Percentiles rank a stretch among this genome's conserved stretches.
Conservation (phyloP, 2,888 invertebrate genomes). For the Callinectes sapidus region DNA sequence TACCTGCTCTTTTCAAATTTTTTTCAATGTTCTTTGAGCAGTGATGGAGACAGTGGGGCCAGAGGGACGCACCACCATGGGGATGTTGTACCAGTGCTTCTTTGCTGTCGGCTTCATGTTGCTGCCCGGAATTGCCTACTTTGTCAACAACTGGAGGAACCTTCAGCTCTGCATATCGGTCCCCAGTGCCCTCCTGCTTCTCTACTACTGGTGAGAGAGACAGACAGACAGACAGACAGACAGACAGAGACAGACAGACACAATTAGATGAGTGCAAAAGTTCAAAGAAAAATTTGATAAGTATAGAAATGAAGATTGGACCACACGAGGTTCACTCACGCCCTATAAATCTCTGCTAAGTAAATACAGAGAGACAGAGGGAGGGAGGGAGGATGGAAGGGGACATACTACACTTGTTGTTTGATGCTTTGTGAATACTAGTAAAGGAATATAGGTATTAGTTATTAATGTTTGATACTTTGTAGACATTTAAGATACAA, state of each 20-base stretch:
- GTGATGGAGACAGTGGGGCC: conserved; percentile 82
- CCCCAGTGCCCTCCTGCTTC: conserved; percentile 80
- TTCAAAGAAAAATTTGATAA: too few relatives aligned
- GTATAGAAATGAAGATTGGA: too few relatives aligned
- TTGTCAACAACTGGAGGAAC: conserved; percentile 82
- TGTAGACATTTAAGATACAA: too few relatives aligned
- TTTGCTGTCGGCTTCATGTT: conserved; percentile 84
- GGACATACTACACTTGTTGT: too few relatives aligned
- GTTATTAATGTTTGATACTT: too few relatives aligned
- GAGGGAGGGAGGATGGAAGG: not conserved
- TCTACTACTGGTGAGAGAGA: conserved; percentile 77
- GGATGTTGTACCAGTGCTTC: conserved; percentile 83
- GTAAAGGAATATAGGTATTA: too few relatives aligned
- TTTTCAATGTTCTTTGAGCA: conserved; percentile 69
- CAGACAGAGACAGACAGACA: not conserved
- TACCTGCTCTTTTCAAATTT: too few relatives aligned
- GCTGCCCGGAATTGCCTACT: conserved; percentile 82
- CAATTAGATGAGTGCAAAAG: too few relatives aligned
- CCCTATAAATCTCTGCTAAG: too few relatives aligned
- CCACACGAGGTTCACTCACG: too few relatives aligned
- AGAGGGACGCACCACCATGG: conserved; percentile 80
- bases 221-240: too few relatives aligned
- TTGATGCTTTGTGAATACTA: too few relatives aligned
- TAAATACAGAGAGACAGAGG: not conserved
- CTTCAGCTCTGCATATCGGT: conserved; percentile 83